Evolutionary conservation across 1,140 invertebrate species (phyloP), one percentile per base, ranked within the genome.

Genomic region (Littorina saxatilis): DNA sequence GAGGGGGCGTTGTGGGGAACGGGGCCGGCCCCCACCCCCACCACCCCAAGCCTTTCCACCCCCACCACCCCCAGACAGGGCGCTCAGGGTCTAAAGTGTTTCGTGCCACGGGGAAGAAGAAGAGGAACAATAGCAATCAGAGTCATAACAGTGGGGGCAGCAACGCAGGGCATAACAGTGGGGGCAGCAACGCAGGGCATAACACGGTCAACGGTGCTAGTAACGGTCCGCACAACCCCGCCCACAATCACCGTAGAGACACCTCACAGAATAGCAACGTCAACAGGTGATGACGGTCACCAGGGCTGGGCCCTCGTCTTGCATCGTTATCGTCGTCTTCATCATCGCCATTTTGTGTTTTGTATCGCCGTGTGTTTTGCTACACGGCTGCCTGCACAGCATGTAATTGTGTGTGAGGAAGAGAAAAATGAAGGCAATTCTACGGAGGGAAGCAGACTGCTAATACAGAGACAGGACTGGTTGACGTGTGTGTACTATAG

Each of bases 111-210:
- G 70, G 70, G 23, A 73, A 73, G 70, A 73, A 73, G 29, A 78
- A 78, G 43, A 37, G 76, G 11, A 78, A 63, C 35, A 39, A 61
- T 32, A 78, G 43, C 2, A 68, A 68, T 17, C 66, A 37, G 27
- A 66, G n/a, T 66, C 72, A n/a, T 74, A 76, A 80, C 40, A 58
- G 72, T 50, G 78, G 78, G 29, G 61, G 78, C 20, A 43, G 73
- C 13, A 50, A 52, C 29, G 63, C 20, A 9, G n/a, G n/a, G n/a
- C 72, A n/a, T 74, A 76, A 80, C 40, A 58, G 72, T 50, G 78
- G 78, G 29, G 61, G 78, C 20, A 43, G 73, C 13, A 50, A 52
- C 29, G 63, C 61, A 17, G 52, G 39, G n/a, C 29, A 72, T 43
- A 52, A 72, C 23, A 32, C 27, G 2, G 61, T 52, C 37, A 70